Conservation (phyloP, 92 coral and sea anemone genomes). For the Virgularia gustaviana region DNA sequence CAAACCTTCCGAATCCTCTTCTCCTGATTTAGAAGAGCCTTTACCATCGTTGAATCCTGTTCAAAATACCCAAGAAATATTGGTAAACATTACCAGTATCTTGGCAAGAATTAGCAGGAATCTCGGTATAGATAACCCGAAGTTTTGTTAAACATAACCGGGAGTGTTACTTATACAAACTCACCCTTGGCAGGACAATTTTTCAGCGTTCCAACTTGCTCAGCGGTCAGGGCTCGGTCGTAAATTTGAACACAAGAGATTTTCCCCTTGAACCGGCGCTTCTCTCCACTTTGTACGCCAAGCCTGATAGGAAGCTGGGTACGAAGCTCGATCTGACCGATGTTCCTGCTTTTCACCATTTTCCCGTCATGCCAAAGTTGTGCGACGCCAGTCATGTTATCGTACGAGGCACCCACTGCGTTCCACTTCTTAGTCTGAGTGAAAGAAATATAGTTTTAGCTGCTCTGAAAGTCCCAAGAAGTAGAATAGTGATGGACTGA, state of each 20-base stretch:
- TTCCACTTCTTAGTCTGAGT: slow-evolving; percentile 84
- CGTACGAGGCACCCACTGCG: slow-evolving; percentile 97
- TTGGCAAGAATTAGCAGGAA: no score
- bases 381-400: slow-evolving; percentile 94
- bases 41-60: slow-evolving; percentile 55
- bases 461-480: slow-evolving; percentile 2
- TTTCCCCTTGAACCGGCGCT: slow-evolving; percentile 78
- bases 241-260: slow-evolving; percentile 91
- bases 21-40: slow-evolving; percentile 55
- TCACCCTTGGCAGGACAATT: slow-evolving; percentile 86
- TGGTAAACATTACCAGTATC: no score
- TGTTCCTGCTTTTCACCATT: slow-evolving; percentile 96
- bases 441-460: background rate
- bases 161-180: no score
- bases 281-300: slow-evolving; percentile 90
- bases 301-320: slow-evolving; percentile 89
- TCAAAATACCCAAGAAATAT: no score
- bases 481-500: background rate
- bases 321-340: slow-evolving; percentile 84
- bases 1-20: slow-evolving; percentile 41
- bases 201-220: slow-evolving; percentile 87
- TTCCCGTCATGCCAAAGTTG: slow-evolving; percentile 98
- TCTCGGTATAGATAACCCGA: no score
- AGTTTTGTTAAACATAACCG: no score
- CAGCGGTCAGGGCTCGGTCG: slow-evolving; percentile 77